These are phyloP conservation scores for Callaeas wilsoni DNA, from an alignment of 2,113 vertebrate species.

Conservation along the genomic window DNA sequence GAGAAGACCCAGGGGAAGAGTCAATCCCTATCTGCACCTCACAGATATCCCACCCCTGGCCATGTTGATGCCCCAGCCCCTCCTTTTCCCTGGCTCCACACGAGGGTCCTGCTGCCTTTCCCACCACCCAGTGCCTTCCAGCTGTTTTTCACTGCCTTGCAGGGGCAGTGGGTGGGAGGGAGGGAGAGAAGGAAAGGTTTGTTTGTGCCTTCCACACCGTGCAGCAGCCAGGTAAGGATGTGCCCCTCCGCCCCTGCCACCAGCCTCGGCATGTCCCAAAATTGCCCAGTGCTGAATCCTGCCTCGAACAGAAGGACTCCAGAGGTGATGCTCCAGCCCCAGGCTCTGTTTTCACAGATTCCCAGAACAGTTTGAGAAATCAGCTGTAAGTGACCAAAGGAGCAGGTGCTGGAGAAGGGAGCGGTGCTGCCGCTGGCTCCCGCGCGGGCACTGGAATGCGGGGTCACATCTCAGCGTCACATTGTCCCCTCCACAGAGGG, in stretches of 20 bases:
- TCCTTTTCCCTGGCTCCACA: neutral
- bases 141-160: neutral
- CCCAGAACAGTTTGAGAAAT: neutral
- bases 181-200: neutral
- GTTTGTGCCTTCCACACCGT: neutral
- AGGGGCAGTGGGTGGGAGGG: neutral
- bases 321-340: neutral
- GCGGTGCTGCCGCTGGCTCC: neutral
- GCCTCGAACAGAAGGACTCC: neutral
- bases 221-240: neutral
- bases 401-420: neutral
- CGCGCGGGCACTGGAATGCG: rapidly evolving
- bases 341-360: neutral
- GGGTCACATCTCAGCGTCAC: neutral
- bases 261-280: neutral
- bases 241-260: neutral
- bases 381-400: neutral
- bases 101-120: neutral
- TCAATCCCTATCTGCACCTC: rapidly evolving
- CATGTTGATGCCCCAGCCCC: neutral
- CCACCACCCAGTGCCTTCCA: constrained; percentile 36
- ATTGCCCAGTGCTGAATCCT: neutral
- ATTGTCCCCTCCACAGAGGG: neutral
- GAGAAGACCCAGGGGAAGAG: neutral
- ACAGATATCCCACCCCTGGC: neutral